Base-by-base conservation (phyloP, 1,140 invertebrate genomes). In the Adelges cooleyi region DNA sequence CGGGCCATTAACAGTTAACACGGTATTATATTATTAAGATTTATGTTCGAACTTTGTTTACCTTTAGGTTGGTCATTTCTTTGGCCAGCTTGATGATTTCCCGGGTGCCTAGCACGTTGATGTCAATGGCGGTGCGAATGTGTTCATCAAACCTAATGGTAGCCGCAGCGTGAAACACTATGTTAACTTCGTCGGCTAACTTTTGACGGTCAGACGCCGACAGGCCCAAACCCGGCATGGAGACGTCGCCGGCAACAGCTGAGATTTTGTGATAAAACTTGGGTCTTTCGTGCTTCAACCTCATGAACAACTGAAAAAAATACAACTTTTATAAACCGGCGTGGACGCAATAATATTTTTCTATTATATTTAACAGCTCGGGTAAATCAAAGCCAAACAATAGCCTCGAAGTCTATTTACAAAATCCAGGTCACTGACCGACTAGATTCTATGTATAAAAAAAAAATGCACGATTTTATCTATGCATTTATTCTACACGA, bases 101-200 rank as follows among this genome's bases (percentile, higher is more conserved):
- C 62, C 81, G 78, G 0, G 84, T 82, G 3, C 82, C 83, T 65
- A 80, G 75, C 15, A 88, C 82, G 69, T 89, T 90, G 50, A 84
- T 84, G 8, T 79, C 75, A 1, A 86, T 75, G 0, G 85, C 85
- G 0, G 80, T 73, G 67, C 80, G 78, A 6, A 87, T 72, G 36
- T 83, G 80, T 69, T 87, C 85, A 71, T 87, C 83, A 67, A 86
- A 86, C 69, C 81, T 79, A 0, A 86, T 82, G 0, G 84, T 86
- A 0, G 85, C 85, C 0, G 84, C 84, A 0, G 79, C 80, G 67
- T 87, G 84, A 72, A 86, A 82, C n/a, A 85, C 80, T 40, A 84
- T 76, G 50, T 82, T 81, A 4, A 91, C 82, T 74, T 88, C 78
- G 1, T 82, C 77, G 13, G 72, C 70, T 3, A 82, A 71, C 17